These are phyloP conservation scores for Siderastrea radians DNA, from an alignment of 92 coral and sea anemone genomes.

Conservation along the genomic window DNA sequence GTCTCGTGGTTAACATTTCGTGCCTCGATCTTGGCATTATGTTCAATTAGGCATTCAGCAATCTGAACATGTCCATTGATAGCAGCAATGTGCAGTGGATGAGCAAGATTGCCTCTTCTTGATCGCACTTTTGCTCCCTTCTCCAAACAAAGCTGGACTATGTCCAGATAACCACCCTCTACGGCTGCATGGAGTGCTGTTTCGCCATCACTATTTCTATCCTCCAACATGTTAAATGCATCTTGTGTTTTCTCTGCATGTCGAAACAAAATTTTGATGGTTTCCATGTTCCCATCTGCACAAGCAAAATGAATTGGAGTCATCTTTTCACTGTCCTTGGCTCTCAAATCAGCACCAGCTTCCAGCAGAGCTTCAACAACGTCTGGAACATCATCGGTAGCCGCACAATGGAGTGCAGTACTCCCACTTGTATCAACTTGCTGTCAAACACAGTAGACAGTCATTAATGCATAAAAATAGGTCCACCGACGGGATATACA, in stretches of 20 bases:
- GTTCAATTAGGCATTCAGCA: constrained; percentile 73
- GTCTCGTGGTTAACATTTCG: constrained; percentile 93
- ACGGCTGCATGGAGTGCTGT: constrained; percentile 92
- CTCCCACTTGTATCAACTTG: constrained; percentile 79
- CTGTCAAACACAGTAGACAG: constrained; percentile 25
- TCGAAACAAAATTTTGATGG: constrained; percentile 66
- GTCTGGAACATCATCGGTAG: constrained; percentile 66
- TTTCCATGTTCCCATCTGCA: constrained; percentile 80
- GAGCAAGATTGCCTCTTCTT: constrained; percentile 81
- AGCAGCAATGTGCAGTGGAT: constrained; percentile 96
- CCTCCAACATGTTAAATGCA: constrained; percentile 68
- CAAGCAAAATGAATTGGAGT: constrained; percentile 97
- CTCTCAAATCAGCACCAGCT: constrained; percentile 74
- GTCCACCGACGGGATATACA: too few species aligned
- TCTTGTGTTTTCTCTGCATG: constrained; percentile 50
- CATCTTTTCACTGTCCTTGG: constrained; percentile 80
- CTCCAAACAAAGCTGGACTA: constrained; percentile 78
- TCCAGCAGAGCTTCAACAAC: constrained; percentile 70
- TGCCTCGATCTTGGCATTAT: constrained; percentile 93
- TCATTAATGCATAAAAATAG: too few species aligned
- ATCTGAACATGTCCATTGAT: constrained; percentile 85
- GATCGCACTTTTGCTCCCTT: constrained; percentile 94
- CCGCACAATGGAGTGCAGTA: constrained; percentile 85
- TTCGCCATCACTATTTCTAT: constrained; percentile 84
- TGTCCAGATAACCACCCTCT: constrained; percentile 81